phyloP scores from a whole-genome alignment of 1,140 invertebrate genomes.

The Asbolus verrucosus region DNA sequence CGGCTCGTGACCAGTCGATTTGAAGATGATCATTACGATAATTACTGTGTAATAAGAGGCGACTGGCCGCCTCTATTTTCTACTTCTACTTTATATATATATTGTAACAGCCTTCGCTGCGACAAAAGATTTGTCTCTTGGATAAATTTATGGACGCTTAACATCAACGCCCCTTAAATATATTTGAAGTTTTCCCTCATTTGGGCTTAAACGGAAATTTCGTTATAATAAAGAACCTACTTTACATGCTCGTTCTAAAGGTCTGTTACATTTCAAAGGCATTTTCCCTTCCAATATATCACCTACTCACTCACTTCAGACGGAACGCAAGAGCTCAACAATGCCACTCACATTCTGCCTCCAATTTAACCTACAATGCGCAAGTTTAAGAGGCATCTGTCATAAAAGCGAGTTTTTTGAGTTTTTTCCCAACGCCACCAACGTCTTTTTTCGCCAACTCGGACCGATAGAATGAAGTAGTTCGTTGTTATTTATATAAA shows the following conservation, averaged over 20 bases:
- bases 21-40: slow-evolving; percentile 17
- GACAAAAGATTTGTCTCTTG: slow-evolving; percentile 3
- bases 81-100: too few relatives aligned
- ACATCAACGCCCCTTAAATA: slow-evolving; percentile 36
- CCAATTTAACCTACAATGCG: slow-evolving; percentile 4
- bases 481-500: slow-evolving; percentile 25
- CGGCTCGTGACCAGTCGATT: slow-evolving; percentile 24
- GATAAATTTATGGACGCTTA: slow-evolving; percentile 21
- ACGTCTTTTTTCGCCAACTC: background rate
- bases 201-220: slow-evolving; percentile 58
- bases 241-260: slow-evolving; percentile 59
- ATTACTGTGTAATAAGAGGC: slow-evolving; percentile 16
- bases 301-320: slow-evolving; percentile 46
- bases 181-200: slow-evolving; percentile 55
- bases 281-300: slow-evolving; percentile 50
- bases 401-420: slow-evolving; percentile 1
- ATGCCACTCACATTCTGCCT: slow-evolving; percentile 22
- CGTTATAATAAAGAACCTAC: slow-evolving; percentile 58
- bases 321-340: slow-evolving; percentile 12
- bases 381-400: slow-evolving; percentile 6
- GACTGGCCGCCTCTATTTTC: background rate
- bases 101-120: too few relatives aligned
- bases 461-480: background rate
- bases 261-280: slow-evolving; percentile 50
- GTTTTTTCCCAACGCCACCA: background rate